Evolutionary conservation across 2,113 vertebrate species (phyloP).

Genomic region (Bostrychus sinensis): DNA sequence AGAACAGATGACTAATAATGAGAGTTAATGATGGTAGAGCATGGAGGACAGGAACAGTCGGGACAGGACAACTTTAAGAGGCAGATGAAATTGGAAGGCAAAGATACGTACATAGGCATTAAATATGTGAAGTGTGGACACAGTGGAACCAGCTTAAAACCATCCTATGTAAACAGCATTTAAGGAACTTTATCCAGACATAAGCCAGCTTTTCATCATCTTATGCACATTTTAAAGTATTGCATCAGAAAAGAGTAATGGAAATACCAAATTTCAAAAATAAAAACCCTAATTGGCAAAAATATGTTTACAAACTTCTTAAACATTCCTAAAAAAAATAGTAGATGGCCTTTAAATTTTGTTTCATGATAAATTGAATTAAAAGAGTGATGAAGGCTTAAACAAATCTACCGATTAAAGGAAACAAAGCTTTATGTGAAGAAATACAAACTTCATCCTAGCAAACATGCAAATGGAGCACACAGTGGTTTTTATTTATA

Average conservation of each 20-base stretch:
- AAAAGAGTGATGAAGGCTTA: no score
- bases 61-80: neutral
- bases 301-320: no score
- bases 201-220: no score
- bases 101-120: constrained; percentile 10
- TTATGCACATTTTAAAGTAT: no score
- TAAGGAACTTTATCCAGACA: no score
- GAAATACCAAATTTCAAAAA: no score
- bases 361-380: neutral
- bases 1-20: constrained; percentile 62
- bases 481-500: constrained; percentile 63
- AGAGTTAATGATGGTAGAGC: constrained; percentile 50
- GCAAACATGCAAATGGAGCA: constrained; percentile 68
- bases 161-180: no score
- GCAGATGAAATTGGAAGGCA: constrained; percentile 17
- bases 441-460: constrained; percentile 51
- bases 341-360: constrained; percentile 33
- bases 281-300: no score
- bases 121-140: no score
- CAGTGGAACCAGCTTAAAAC: no score
- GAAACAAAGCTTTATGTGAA: constrained; percentile 45
- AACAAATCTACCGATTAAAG: constrained; percentile 48
- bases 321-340: no score
- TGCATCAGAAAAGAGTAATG: no score
- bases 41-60: constrained; percentile 32